Percentiles rank a stretch among this genome's conserved stretches.
Conservation (phyloP, 2,888 invertebrate species). For the Eurois occulta region DNA sequence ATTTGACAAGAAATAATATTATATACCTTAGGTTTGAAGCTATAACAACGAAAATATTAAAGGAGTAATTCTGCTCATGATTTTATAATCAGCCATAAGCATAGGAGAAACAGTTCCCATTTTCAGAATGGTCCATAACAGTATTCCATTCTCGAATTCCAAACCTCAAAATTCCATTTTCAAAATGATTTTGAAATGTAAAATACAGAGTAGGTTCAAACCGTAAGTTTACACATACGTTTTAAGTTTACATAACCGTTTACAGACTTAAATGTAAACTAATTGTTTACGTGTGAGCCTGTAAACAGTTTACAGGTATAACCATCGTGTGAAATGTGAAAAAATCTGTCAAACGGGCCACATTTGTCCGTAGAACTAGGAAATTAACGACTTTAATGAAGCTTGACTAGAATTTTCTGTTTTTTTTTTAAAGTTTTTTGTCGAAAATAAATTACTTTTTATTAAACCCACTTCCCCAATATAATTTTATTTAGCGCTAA, state of each 20-base stretch:
- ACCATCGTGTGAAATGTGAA: slow-evolving; percentile 70
- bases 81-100: slow-evolving; percentile 58
- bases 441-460: not conserved
- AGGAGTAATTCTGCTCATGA: slow-evolving; percentile 44
- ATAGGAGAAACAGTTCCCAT: slow-evolving; percentile 31
- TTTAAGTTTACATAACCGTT: slow-evolving; percentile 32
- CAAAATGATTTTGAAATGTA: slow-evolving; percentile 31
- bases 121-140: slow-evolving; percentile 36
- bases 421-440: not conserved
- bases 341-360: slow-evolving; percentile 68
- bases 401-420: not conserved
- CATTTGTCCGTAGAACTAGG: slow-evolving; percentile 50
- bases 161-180: slow-evolving; percentile 21
- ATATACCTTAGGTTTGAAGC: slow-evolving; percentile 73
- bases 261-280: slow-evolving; percentile 53
- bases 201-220: slow-evolving; percentile 53
- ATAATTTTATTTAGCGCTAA: not conserved
- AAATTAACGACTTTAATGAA: slow-evolving; percentile 46
- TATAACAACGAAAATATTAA: slow-evolving; percentile 56
- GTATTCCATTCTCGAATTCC: slow-evolving; percentile 17
- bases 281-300: slow-evolving; percentile 52
- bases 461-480: not conserved
- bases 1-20: slow-evolving; percentile 74
- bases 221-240: slow-evolving; percentile 59
- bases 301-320: slow-evolving; percentile 56